Conservation (phyloP, 2,888 invertebrate species). For the Lordiphosa fenestrarum region DNA sequence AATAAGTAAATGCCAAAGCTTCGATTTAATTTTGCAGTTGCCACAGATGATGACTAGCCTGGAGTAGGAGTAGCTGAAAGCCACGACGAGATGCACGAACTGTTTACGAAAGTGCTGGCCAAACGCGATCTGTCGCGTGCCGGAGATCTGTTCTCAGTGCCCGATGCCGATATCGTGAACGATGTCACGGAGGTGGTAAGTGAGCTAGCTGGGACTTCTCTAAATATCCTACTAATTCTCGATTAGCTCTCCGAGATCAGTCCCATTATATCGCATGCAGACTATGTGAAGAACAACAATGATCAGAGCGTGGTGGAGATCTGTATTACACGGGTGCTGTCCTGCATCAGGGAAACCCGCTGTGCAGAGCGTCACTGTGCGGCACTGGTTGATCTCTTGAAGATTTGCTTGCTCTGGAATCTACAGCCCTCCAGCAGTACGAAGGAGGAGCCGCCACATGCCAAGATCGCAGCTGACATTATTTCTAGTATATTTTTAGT, state of each 20-base stretch:
- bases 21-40: conserved; percentile 39
- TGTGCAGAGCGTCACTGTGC: conserved; percentile 92
- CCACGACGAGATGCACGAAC: conserved; percentile 88
- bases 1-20: conserved; percentile 11
- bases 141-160: conserved; percentile 93
- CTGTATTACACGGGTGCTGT: conserved; percentile 93
- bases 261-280: conserved; percentile 90
- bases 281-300: conserved; percentile 92
- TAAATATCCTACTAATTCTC: background rate
- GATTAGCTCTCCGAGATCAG: conserved; percentile 86
- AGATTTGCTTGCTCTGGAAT: conserved; percentile 94
- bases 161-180: conserved; percentile 91
- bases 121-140: conserved; percentile 94
- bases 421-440: conserved; percentile 86
- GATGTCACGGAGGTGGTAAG: conserved; percentile 91
- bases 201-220: background rate
- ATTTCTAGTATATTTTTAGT: conserved; percentile 97
- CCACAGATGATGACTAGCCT: conserved; percentile 43
- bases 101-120: conserved; percentile 93
- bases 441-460: conserved; percentile 96
- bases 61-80: conserved; percentile 10
- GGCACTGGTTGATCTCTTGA: conserved; percentile 90
- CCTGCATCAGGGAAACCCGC: conserved; percentile 92
- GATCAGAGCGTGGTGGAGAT: conserved; percentile 98
- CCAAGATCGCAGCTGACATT: conserved; percentile 97